A percentile compares a stretch with the other conserved stretches of the same genome.
These are phyloP conservation scores for Lucilia cuprina DNA, from an alignment of 1,140 invertebrate genomes.

Conservation along the genomic window DNA sequence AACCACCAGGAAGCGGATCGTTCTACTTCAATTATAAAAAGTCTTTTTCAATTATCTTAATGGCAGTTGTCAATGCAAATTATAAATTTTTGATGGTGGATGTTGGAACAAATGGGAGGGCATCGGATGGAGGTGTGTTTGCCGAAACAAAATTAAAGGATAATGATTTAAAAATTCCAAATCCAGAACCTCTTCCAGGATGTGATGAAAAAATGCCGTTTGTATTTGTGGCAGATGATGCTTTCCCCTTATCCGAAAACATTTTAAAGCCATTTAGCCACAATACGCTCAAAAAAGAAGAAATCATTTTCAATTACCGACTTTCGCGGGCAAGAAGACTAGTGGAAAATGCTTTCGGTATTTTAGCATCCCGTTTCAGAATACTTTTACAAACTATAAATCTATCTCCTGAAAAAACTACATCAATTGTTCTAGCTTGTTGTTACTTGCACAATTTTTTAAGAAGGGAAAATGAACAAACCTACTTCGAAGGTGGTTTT, in stretches of 20 bases:
- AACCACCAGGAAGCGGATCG: neutral
- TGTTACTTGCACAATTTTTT: slow-evolving; percentile 53
- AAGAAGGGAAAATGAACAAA: neutral
- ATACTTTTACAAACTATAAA: neutral
- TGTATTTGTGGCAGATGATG: slow-evolving; percentile 64
- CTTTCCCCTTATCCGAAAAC: slow-evolving; percentile 61
- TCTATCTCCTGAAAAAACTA: slow-evolving; percentile 42
- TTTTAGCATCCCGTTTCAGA: neutral
- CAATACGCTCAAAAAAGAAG: slow-evolving; percentile 40
- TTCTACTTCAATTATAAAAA: neutral
- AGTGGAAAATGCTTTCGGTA: neutral
- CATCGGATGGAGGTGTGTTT: slow-evolving; percentile 40
- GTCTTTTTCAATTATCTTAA: neutral
- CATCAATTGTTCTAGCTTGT: slow-evolving; percentile 48
- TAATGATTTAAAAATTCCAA: slow-evolving; percentile 43
- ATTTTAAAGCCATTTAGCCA: slow-evolving; percentile 64
- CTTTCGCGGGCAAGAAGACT: neutral
- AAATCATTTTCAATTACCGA: neutral
- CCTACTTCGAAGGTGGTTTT: slow-evolving; percentile 19
- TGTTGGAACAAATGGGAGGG: neutral
- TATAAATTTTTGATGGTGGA: neutral
- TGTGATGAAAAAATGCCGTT: slow-evolving; percentile 49
- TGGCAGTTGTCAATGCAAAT: neutral
- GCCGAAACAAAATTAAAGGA: slow-evolving; percentile 47
- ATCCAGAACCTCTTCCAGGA: slow-evolving; percentile 45